Percentiles rank a stretch among this genome's conserved stretches.
Conservation (phyloP, 2,888 invertebrate species). For the Hoplodrina ambigua region DNA sequence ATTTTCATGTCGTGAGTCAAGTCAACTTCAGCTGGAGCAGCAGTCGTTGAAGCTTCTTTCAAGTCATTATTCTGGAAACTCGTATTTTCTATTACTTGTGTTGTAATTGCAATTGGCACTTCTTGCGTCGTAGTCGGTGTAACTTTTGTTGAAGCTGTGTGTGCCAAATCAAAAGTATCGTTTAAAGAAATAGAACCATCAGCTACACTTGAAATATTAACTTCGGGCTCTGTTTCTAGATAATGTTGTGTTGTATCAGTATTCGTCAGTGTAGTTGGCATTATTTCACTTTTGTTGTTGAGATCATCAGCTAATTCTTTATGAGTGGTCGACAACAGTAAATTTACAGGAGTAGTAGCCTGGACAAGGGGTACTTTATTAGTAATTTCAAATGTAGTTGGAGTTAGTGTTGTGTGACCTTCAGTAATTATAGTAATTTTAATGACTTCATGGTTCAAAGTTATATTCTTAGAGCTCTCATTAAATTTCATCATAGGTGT, state of each 20-base stretch:
- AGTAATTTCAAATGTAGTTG: constrained; percentile 75
- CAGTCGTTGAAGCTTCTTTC: constrained; percentile 23
- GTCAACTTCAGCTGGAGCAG: constrained; percentile 10
- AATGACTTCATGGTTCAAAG: constrained; percentile 71
- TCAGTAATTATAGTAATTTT: constrained; percentile 76
- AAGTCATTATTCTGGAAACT: constrained; percentile 21
- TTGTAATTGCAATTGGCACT: constrained; percentile 22
- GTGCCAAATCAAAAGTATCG: constrained; percentile 26
- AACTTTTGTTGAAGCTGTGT: constrained; percentile 41
- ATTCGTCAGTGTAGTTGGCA: constrained; percentile 34
- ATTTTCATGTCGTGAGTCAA: constrained; percentile 36
- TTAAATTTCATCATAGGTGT: constrained; percentile 41
- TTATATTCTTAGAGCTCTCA: constrained; percentile 52
- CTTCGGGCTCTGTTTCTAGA: constrained; percentile 31
- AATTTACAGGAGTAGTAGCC: constrained; percentile 56
- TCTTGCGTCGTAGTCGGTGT: constrained; percentile 46
- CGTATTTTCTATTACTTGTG: constrained; percentile 26
- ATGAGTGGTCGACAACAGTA: not conserved
- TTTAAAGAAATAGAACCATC: constrained; percentile 11
- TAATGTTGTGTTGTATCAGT: constrained; percentile 38
- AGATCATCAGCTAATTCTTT: constrained; percentile 33
- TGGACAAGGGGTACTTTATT: constrained; percentile 76
- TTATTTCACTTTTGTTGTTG: constrained; percentile 39
- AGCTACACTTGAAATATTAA: constrained; percentile 39
- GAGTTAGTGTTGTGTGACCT: constrained; percentile 64